Evolutionary conservation across 53 echinoderm and acorn worm species (phyloP).

Genomic region (Luidia sarsii): DNA sequence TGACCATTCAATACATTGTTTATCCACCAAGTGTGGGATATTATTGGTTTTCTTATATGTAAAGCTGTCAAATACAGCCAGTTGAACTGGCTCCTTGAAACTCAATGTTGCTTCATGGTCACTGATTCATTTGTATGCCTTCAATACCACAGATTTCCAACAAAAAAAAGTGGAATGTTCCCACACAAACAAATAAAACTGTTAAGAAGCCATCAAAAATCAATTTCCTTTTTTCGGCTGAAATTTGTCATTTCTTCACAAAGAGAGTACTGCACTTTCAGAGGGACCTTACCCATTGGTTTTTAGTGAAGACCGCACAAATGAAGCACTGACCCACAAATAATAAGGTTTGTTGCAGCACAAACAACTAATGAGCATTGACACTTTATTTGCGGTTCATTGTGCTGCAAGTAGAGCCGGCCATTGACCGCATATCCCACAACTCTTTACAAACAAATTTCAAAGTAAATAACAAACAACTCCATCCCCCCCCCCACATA

Average conservation of each 20-base stretch:
- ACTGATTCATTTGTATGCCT: slow-evolving; percentile 45
- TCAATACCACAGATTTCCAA: slow-evolving; percentile 24
- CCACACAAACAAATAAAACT: slow-evolving; percentile 24
- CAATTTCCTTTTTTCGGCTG: slow-evolving; percentile 33
- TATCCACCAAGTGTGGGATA: slow-evolving; percentile 47
- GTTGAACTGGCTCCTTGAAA: slow-evolving; percentile 44
- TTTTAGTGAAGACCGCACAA: slow-evolving; percentile 30
- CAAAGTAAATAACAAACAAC: too few relatives aligned
- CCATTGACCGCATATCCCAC: not conserved
- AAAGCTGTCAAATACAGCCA: slow-evolving; percentile 54
- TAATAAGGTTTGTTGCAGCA: slow-evolving; percentile 1
- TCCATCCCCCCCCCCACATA: too few relatives aligned
- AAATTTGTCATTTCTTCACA: slow-evolving; percentile 27
- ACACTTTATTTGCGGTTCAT: slow-evolving; percentile 5
- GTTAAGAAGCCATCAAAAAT: slow-evolving; percentile 47
- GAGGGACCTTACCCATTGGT: slow-evolving; percentile 7
- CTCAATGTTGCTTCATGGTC: slow-evolving; percentile 48
- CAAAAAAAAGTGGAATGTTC: slow-evolving; percentile 26
- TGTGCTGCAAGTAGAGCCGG: not conserved
- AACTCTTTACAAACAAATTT: not conserved
- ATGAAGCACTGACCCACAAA: slow-evolving; percentile 8
- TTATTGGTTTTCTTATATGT: slow-evolving; percentile 47
- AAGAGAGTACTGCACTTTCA: slow-evolving; percentile 36
- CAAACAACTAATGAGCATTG: slow-evolving; percentile 3
- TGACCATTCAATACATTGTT: slow-evolving; percentile 59